Percentiles rank a stretch among this genome's conserved stretches.
phyloP scores from a whole-genome alignment of 2,888 invertebrate species.

The Troides helena region DNA sequence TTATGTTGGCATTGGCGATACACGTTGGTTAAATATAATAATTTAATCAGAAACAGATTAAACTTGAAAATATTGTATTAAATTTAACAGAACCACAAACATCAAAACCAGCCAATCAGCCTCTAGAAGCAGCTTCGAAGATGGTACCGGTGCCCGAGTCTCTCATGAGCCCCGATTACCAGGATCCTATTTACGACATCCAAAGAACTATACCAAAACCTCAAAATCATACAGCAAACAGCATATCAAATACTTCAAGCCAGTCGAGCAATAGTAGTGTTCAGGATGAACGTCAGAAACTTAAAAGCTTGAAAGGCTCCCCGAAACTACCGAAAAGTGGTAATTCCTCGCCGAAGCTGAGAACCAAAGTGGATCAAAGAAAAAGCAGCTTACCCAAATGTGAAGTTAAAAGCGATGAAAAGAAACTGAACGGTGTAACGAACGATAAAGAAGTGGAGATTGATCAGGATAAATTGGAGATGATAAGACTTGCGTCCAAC shows the following conservation, averaged over 20 bases:
- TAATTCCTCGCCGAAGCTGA: slow-evolving; percentile 70
- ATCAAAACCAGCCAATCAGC: slow-evolving; percentile 68
- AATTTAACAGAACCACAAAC: slow-evolving; percentile 34
- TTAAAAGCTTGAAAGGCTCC: slow-evolving; percentile 61
- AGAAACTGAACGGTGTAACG: slow-evolving; percentile 59
- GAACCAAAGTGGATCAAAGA: slow-evolving; percentile 64
- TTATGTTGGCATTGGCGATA: no score
- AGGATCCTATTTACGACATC: slow-evolving; percentile 74
- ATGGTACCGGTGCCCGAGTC: slow-evolving; percentile 94
- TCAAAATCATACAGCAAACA: slow-evolving; percentile 43
- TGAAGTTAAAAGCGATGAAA: slow-evolving; percentile 51
- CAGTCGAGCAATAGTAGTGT: slow-evolving; percentile 65
- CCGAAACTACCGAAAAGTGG: slow-evolving; percentile 73
- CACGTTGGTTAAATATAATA: no score
- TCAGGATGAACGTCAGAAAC: slow-evolving; percentile 54
- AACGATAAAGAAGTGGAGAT: slow-evolving; percentile 43
- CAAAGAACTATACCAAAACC: slow-evolving; percentile 63
- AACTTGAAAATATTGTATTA: no score
- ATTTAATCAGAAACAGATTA: no score
- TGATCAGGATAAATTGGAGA: slow-evolving; percentile 59
- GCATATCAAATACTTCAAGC: slow-evolving; percentile 52
- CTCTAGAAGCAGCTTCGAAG: slow-evolving; percentile 90
- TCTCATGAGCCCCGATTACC: slow-evolving; percentile 91
- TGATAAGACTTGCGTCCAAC: slow-evolving; percentile 65
- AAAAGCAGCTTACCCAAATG: slow-evolving; percentile 63